Conservation (phyloP, 2,113 vertebrate genomes). For the Larimichthys polyactis region DNA sequence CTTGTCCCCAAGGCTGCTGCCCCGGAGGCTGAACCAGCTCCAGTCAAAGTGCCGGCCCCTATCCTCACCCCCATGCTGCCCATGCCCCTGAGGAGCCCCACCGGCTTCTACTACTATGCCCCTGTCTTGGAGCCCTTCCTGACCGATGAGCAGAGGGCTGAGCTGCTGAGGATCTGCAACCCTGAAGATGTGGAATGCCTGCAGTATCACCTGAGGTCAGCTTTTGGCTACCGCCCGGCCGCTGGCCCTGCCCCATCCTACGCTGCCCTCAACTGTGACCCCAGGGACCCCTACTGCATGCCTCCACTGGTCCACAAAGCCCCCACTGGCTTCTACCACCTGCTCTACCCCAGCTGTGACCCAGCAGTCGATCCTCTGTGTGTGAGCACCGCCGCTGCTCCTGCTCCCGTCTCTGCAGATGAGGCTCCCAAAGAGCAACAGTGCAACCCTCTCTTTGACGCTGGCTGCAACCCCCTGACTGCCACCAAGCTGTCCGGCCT, state of each 20-base stretch:
- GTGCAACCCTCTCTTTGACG: constrained; percentile 85
- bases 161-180: constrained; percentile 85
- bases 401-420: constrained; percentile 58
- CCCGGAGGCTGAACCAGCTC: constrained; percentile 54
- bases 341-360: constrained; percentile 79
- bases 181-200: constrained; percentile 83
- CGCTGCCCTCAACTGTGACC: constrained; percentile 81
- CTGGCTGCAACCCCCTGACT: constrained; percentile 82
- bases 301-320: constrained; percentile 74
- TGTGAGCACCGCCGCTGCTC: constrained; percentile 41
- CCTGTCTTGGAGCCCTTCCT: constrained; percentile 82
- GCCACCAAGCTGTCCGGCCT: constrained; percentile 78
- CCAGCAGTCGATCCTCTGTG: constrained; percentile 82
- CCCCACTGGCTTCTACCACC: constrained; percentile 78
- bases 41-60: constrained; percentile 70
- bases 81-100: constrained; percentile 65
- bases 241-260: constrained; percentile 77
- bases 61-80: constrained; percentile 75
- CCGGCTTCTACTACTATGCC: constrained; percentile 78
- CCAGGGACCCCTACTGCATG: constrained; percentile 83
- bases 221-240: constrained; percentile 82
- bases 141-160: constrained; percentile 72
- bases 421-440: constrained; percentile 71
- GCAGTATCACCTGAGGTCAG: constrained; percentile 85
- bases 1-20: constrained; percentile 43